These are phyloP conservation scores for Pituophis catenifer DNA, from an alignment of 2,113 vertebrate genomes.

Conservation along the genomic window DNA sequence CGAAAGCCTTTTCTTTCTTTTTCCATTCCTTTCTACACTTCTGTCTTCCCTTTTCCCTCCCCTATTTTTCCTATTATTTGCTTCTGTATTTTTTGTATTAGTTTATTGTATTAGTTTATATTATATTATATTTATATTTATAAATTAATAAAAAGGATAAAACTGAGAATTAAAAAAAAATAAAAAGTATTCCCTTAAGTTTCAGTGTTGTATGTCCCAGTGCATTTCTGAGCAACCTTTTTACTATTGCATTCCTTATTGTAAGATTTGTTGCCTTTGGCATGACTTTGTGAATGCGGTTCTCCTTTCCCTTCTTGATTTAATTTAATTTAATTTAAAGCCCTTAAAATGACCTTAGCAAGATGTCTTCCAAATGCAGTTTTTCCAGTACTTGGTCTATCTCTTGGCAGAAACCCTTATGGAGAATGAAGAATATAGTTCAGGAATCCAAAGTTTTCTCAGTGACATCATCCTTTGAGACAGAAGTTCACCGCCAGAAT, in stretches of 20 bases:
- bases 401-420: neutral
- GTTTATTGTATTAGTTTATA: too few relatives aligned
- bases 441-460: neutral
- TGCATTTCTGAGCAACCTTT: neutral
- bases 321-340: neutral
- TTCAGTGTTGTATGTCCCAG: neutral
- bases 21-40: too few relatives aligned
- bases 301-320: neutral
- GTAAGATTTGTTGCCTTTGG: neutral
- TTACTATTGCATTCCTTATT: neutral
- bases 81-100: too few relatives aligned
- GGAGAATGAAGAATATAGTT: neutral
- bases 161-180: too few relatives aligned
- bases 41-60: too few relatives aligned
- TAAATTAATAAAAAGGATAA: too few relatives aligned
- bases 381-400: neutral
- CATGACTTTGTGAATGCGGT: neutral
- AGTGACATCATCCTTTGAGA: neutral
- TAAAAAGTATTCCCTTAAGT: neutral
- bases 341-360: neutral
- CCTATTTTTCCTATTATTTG: too few relatives aligned
- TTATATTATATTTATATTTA: too few relatives aligned
- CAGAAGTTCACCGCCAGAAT: neutral
- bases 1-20: too few relatives aligned
- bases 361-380: neutral